Conservation (phyloP, 2,797 vertebrate species). For the Molothrus aeneus region DNA sequence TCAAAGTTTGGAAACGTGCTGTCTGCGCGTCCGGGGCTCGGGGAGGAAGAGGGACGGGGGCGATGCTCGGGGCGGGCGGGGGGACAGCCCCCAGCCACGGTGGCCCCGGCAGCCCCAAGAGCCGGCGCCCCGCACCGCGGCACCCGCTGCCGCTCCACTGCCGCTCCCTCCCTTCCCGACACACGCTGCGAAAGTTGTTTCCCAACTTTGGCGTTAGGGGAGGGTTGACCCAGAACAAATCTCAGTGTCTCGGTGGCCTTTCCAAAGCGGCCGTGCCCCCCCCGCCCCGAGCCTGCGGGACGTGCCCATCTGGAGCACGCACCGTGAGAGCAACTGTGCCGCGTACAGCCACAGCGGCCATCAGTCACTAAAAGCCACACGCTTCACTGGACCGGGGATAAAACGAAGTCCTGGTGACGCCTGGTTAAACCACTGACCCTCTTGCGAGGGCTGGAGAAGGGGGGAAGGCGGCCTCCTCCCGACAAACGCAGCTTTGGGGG, state of each 20-base stretch:
- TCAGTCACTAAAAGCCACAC: constrained; percentile 49
- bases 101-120: neutral
- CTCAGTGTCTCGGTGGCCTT: constrained; percentile 47
- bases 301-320: constrained; percentile 56
- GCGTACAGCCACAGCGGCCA: constrained; percentile 34
- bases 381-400: constrained; percentile 51
- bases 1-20: constrained; percentile 70
- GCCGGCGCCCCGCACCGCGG: neutral
- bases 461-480: neutral
- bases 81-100: neutral
- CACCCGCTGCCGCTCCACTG: neutral
- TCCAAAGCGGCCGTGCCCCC: constrained; percentile 2
- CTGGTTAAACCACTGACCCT: constrained; percentile 60
- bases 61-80: neutral
- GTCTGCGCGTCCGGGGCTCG: constrained; percentile 29
- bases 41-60: neutral
- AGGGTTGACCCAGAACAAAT: constrained; percentile 56
- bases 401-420: constrained; percentile 54
- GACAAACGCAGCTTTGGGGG: neutral
- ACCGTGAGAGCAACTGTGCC: constrained; percentile 52
- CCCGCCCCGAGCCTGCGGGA: constrained; percentile 36
- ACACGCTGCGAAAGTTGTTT: constrained; percentile 42
- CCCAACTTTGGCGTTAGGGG: constrained; percentile 39
- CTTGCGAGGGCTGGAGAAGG: neutral
- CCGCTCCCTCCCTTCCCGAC: neutral